These are phyloP conservation scores for Balaenoptera acutorostrata DNA, from an alignment of 2,113 vertebrate genomes.

Conservation along the genomic window DNA sequence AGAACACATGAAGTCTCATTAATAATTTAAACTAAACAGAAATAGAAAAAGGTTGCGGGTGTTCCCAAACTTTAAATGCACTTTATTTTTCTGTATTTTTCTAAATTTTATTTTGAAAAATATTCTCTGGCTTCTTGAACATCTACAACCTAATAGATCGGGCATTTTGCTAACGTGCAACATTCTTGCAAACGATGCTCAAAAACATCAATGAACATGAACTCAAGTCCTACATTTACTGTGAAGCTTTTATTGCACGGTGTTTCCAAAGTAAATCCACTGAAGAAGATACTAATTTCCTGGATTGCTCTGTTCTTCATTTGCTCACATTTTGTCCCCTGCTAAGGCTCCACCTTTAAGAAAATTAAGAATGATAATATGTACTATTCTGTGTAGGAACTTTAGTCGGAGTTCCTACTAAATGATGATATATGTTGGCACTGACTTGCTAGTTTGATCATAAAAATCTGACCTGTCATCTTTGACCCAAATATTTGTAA, in stretches of 20 bases:
- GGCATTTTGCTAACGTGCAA: constrained; percentile 41
- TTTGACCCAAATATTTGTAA: constrained; percentile 72
- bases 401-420: background rate
- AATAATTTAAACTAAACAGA: constrained; percentile 21
- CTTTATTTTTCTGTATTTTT: background rate
- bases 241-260: background rate
- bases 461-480: constrained; percentile 66
- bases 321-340: background rate
- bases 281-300: background rate
- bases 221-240: background rate
- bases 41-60: background rate
- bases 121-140: constrained; percentile 34
- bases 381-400: background rate
- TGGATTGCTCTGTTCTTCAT: background rate
- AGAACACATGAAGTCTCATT: background rate
- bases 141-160: background rate
- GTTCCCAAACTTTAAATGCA: background rate
- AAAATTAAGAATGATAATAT: background rate
- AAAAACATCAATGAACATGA: background rate
- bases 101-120: constrained; percentile 2
- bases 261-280: constrained; percentile 32
- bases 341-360: background rate
- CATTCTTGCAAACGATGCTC: constrained; percentile 18
- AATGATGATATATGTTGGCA: background rate
- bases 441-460: constrained; percentile 39